Base-by-base conservation (phyloP, 1,140 invertebrate species). In the Bombus waltoni region DNA sequence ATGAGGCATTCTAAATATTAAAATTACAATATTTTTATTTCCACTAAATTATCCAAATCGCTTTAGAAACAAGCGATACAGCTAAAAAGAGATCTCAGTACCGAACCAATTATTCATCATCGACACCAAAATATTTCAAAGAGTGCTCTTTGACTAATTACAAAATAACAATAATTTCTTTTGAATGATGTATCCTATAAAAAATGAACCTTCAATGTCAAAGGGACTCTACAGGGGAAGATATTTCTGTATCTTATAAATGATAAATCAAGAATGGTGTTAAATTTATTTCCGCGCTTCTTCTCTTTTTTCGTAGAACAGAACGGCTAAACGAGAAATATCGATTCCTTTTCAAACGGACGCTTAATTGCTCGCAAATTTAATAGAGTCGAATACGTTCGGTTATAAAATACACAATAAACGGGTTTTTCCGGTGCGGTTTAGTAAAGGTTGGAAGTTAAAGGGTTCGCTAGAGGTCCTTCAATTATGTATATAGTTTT, bases 401-500 rank as follows among this genome's bases (percentile, higher is more conserved):
- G 44, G 32, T 80, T 70, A 70, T 70, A 70, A 47, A 80, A 80
- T 38, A 38, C 65, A 35, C 73, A 35, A 70, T 80, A 80, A 80
- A 47, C 5, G 77, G 32, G 38, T 38, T 68, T 44, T 11, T 4
- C 11, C 10, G 6, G 6, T 38, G 5, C 28, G 9, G 22, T 25
- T 22, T 32, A 66, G 1, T n/a, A 8, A 22, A 35, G 4, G 38
- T n/a, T 32, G 6, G 25, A 83, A n/a, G 18, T 0, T 66, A 42
- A 70, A 68, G 71, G 32, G 53, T 75, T 47, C 40, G 42, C 53
- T 35, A 28, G 11, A 15, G 42, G 38, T 66, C 47, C 47, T 83
- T 76, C 68, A 85, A 88, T 89, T 89, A 89, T 74, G 78, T 62
- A 35, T 42, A 74, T 73, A 62, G 65, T 28, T 81, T 66, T 44